These are phyloP conservation scores for Hemicordylus capensis DNA, from an alignment of 2,113 vertebrate genomes.

Conservation along the genomic window DNA sequence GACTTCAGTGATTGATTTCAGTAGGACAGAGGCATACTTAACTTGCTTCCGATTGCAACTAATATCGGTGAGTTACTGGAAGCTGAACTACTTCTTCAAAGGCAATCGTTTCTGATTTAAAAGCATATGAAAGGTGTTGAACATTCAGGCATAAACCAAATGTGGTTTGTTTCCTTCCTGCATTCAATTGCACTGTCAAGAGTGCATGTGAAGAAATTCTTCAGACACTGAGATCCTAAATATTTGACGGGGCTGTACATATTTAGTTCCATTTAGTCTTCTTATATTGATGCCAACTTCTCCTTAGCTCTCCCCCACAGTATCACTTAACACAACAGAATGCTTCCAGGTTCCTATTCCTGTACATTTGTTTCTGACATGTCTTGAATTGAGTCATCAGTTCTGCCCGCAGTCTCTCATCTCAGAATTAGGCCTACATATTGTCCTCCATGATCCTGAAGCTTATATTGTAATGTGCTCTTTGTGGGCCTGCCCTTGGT, in stretches of 20 bases:
- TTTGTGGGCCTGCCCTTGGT: not conserved
- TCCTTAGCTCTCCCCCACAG: constrained; percentile 59
- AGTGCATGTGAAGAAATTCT: not conserved
- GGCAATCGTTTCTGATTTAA: not conserved
- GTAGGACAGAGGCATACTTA: not conserved
- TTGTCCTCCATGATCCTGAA: not conserved
- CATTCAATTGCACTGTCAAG: constrained; percentile 20
- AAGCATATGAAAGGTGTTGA: not conserved
- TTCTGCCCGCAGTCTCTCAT: not conserved
- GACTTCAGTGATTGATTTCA: not conserved
- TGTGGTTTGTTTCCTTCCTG: constrained; percentile 1
- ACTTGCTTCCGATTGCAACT: not conserved
- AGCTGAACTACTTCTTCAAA: not conserved
- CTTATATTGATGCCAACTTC: constrained; percentile 28
- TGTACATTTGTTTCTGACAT: constrained; percentile 58
- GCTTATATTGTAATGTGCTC: not conserved
- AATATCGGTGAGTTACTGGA: not conserved
- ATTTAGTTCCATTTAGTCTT: constrained; percentile 40
- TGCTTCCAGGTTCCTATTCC: constrained; percentile 53
- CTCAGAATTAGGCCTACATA: constrained; percentile 1
- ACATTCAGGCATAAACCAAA: constrained; percentile 1
- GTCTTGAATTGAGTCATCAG: not conserved
- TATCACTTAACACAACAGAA: constrained; percentile 52
- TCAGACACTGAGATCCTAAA: constrained; percentile 6
- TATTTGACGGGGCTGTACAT: constrained; percentile 9